phyloP scores from a whole-genome alignment of 35 echinoderm and acorn worm genomes.

The Apostichopus parvimensis region DNA sequence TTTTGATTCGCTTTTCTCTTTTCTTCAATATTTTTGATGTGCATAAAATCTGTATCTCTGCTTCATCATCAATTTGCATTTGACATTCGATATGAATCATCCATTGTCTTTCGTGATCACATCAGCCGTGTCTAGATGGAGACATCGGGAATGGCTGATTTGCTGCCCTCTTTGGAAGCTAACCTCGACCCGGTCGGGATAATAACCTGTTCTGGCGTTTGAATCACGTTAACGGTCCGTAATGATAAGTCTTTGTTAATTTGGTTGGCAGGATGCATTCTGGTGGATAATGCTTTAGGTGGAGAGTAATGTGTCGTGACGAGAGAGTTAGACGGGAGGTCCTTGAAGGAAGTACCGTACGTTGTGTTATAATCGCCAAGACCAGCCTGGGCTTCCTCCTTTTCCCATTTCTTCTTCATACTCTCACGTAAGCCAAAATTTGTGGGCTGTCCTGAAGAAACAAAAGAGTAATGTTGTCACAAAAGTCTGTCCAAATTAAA shows the following conservation, averaged over 20 bases:
- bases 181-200: constrained; percentile 60
- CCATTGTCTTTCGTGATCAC: neutral
- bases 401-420: constrained; percentile 65
- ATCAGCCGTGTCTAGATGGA: constrained; percentile 40
- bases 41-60: neutral
- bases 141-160: constrained; percentile 50
- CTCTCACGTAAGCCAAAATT: constrained; percentile 80
- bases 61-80: neutral
- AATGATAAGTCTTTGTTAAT: constrained; percentile 91
- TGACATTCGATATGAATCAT: neutral
- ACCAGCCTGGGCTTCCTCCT: constrained; percentile 50
- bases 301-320: constrained; percentile 86
- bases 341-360: constrained; percentile 70
- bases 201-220: constrained; percentile 77
- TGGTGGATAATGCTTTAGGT: constrained; percentile 76
- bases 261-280: constrained; percentile 82
- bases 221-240: constrained; percentile 71
- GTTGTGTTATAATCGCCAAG: constrained; percentile 80
- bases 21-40: neutral
- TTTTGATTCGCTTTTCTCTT: neutral
- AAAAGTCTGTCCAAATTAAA: neutral
- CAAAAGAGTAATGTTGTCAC: neutral
- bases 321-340: constrained; percentile 53
- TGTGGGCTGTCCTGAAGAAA: constrained; percentile 69
- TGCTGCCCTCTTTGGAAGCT: constrained; percentile 30